Conservation (phyloP, 2,797 vertebrate genomes). For the Mormyrus proboscirostris region DNA sequence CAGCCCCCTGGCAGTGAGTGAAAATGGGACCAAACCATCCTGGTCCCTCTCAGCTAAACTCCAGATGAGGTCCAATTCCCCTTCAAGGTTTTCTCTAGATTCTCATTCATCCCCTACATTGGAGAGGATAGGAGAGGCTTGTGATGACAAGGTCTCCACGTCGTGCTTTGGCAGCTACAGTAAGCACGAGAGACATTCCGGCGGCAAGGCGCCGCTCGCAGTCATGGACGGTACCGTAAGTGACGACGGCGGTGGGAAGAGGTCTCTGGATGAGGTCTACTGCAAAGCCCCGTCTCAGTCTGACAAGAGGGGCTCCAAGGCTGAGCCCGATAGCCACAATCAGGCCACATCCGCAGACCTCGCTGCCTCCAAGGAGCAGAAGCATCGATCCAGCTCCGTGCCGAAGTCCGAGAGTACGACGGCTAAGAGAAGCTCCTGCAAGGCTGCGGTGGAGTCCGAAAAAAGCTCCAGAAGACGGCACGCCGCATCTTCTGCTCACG, state of each 20-base stretch:
- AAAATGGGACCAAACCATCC: slow-evolving; percentile 77
- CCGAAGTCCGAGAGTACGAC: slow-evolving; percentile 62
- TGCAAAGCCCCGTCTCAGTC: slow-evolving; percentile 62
- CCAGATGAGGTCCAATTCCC: slow-evolving; percentile 85
- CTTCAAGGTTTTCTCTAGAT: slow-evolving; percentile 87
- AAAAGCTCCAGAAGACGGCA: slow-evolving; percentile 72
- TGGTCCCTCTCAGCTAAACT: slow-evolving; percentile 92
- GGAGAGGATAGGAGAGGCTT: slow-evolving; percentile 86
- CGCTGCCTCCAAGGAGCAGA: slow-evolving; percentile 78
- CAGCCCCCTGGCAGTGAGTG: slow-evolving; percentile 82
- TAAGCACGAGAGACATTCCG: slow-evolving; percentile 71
- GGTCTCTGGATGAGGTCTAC: slow-evolving; percentile 60
- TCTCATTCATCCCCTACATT: slow-evolving; percentile 84
- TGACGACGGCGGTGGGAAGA: slow-evolving; percentile 65
- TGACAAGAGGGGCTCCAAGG: slow-evolving; percentile 62
- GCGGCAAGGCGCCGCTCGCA: slow-evolving; percentile 77
- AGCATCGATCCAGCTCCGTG: slow-evolving; percentile 59
- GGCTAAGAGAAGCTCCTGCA: slow-evolving; percentile 60
- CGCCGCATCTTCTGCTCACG: slow-evolving; percentile 62
- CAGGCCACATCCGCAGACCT: slow-evolving; percentile 81
- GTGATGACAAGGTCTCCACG: slow-evolving; percentile 83
- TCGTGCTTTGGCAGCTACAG: slow-evolving; percentile 83
- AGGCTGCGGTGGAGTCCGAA: slow-evolving; percentile 62
- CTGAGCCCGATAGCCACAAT: slow-evolving; percentile 87
- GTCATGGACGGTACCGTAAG: slow-evolving; percentile 78